phyloP scores from a whole-genome alignment of 1,140 invertebrate genomes.

The Zaprionus africanus region DNA sequence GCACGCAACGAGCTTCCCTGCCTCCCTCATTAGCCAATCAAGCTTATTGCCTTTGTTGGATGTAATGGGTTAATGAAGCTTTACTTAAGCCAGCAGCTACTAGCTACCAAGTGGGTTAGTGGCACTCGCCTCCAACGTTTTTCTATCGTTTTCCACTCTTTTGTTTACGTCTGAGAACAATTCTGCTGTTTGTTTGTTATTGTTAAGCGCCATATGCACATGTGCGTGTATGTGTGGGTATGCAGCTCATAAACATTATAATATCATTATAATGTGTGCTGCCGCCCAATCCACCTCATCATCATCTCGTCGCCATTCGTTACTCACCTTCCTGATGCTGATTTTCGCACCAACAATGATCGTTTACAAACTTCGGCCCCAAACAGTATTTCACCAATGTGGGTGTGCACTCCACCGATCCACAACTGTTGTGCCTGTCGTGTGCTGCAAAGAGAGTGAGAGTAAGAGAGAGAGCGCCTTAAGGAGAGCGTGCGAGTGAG shows the following conservation, averaged over 20 bases:
- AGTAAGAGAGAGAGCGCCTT: background rate
- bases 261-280: slow-evolving; percentile 9
- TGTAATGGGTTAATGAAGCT: slow-evolving; percentile 62
- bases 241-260: slow-evolving; percentile 61
- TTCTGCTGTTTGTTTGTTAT: slow-evolving; percentile 46
- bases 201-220: slow-evolving; percentile 36
- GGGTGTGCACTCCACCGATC: slow-evolving; percentile 84
- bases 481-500: background rate
- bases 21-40: slow-evolving; percentile 55
- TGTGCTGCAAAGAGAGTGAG: slow-evolving; percentile 30
- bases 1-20: slow-evolving; percentile 54
- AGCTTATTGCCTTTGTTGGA: slow-evolving; percentile 19
- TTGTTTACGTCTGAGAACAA: slow-evolving; percentile 53
- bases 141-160: slow-evolving; percentile 42
- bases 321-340: slow-evolving; percentile 83
- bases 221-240: slow-evolving; percentile 45
- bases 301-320: background rate
- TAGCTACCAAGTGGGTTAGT: slow-evolving; percentile 69
- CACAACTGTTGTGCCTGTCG: slow-evolving; percentile 57
- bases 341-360: slow-evolving; percentile 89
- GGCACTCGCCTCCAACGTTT: slow-evolving; percentile 52
- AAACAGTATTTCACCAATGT: slow-evolving; percentile 87
- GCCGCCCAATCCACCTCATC: background rate
- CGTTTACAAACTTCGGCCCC: slow-evolving; percentile 86
- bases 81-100: slow-evolving; percentile 35